Percentiles rank a stretch among this genome's conserved stretches.
These are phyloP conservation scores for Ceyx erithaca DNA, from an alignment of 2,797 vertebrate species.

Conservation along the genomic window DNA sequence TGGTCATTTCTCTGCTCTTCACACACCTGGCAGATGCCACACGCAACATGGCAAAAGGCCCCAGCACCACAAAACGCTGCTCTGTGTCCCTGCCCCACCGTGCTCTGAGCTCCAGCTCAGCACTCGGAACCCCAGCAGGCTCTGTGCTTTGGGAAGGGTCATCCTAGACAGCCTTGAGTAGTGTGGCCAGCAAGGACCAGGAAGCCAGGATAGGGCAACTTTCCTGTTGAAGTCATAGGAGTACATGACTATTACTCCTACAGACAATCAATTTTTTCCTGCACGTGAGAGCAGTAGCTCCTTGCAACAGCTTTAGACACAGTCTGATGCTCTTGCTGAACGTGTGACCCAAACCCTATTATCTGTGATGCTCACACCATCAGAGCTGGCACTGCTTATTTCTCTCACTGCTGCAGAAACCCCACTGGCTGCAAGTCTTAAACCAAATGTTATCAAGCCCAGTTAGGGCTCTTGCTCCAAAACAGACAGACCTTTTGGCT, in stretches of 20 bases:
- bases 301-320: neutral
- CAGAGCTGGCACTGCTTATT: neutral
- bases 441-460: neutral
- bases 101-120: neutral
- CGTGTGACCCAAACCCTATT: neutral
- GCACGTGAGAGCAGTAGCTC: neutral
- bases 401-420: neutral
- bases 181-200: accelerated
- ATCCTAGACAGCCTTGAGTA: neutral
- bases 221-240: neutral
- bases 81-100: neutral
- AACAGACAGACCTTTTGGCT: neutral
- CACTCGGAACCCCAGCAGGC: neutral
- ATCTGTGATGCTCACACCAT: accelerated
- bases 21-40: neutral
- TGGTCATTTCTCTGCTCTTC: neutral
- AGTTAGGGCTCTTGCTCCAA: neutral
- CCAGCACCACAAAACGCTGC: neutral
- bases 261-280: neutral
- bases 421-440: neutral
- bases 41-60: neutral
- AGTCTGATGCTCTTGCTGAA: neutral
- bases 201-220: neutral
- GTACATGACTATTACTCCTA: accelerated
- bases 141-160: neutral